Conservation (phyloP, 37 sponge, comb jelly and placozoan species). For the Lycopodina hypogea region DNA sequence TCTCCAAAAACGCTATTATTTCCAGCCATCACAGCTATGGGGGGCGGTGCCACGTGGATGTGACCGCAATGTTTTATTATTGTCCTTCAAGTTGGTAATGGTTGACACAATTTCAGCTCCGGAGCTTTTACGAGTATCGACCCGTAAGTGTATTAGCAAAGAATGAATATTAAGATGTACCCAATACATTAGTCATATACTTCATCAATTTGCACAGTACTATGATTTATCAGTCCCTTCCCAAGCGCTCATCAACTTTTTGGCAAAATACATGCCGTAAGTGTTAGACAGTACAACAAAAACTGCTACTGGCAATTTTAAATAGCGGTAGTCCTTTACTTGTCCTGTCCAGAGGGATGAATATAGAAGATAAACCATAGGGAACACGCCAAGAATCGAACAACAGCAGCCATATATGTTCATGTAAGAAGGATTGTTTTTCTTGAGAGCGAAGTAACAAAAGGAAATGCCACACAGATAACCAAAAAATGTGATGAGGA, state of each 20-base stretch:
- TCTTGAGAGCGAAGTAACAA: constrained; percentile 18
- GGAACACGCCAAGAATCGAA: constrained; percentile 64
- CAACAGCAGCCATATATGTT: constrained; percentile 58
- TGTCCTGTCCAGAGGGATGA: constrained; percentile 38
- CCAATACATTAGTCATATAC: too few relatives aligned
- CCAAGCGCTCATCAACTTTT: constrained; percentile 51
- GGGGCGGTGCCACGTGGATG: too few relatives aligned
- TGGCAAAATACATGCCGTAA: constrained; percentile 40
- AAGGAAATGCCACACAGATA: constrained; percentile 53
- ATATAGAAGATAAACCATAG: constrained; percentile 56
- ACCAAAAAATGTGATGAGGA: constrained; percentile 33
- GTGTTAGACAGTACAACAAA: constrained; percentile 28
- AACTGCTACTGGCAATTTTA: constrained; percentile 26
- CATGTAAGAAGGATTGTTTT: constrained; percentile 45
- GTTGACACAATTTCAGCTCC: too few relatives aligned
- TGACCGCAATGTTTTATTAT: neutral
- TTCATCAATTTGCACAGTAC: too few relatives aligned
- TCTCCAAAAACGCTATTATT: constrained; percentile 25
- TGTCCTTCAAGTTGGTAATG: neutral
- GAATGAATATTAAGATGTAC: too few relatives aligned
- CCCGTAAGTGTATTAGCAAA: too few relatives aligned
- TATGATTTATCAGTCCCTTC: neutral
- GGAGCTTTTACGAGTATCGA: too few relatives aligned
- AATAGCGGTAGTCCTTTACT: constrained; percentile 9
- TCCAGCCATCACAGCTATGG: neutral